Base-by-base conservation (phyloP, 53 echinoderm and acorn worm genomes). In the Pentamera pediparva region DNA sequence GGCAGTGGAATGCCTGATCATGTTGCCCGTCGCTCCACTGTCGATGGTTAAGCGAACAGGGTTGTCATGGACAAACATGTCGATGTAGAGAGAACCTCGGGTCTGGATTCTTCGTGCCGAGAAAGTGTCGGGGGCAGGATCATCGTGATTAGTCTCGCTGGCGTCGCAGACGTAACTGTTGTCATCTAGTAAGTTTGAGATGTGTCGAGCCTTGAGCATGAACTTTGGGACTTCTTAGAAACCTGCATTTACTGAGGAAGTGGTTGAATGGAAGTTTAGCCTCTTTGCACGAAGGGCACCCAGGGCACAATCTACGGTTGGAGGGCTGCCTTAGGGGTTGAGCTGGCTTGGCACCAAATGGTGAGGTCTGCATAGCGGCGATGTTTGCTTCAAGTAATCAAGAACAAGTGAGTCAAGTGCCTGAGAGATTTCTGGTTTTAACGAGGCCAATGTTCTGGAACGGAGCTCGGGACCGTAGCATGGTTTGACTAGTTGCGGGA, bases 361-460 rank as follows among this genome's bases (percentile, higher is more conserved):
- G 20, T 13, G 38, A 30, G 19, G 64, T 15, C 4, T 18, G 32
- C 53, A 4, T 25, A 29, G 48, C 20, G 17, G 36, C 50, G 13
- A 17, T 31, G 34, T 45, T 20, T 32, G 45, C 6, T 32, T 26
- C 34, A 32, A 32, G 28, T n/a, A n/a, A n/a, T 84, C 76, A 0
- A 77, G 77, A 1, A 79, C 37, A 4, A 89, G 57, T n/a, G 58
- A 67, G 40, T 77, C 82, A 2, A 78, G 49, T 25, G 87, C 87
- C 41, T 87, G 87, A 1, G 87, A 87, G n/a, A 88, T 84, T 37
- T 88, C 84, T 25, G 80, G 84, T 26, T 83, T 87, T 2, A 88
- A 37, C 5, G 84, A 80, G 4, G 81, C 77, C 3, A 87, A 76
- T 11, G 74, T 78, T 29, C 78, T 61, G 1, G 89, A 78, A 4